Evolutionary conservation across 2,113 vertebrate species (phyloP).

Genomic region (Pterocles orientalis): DNA sequence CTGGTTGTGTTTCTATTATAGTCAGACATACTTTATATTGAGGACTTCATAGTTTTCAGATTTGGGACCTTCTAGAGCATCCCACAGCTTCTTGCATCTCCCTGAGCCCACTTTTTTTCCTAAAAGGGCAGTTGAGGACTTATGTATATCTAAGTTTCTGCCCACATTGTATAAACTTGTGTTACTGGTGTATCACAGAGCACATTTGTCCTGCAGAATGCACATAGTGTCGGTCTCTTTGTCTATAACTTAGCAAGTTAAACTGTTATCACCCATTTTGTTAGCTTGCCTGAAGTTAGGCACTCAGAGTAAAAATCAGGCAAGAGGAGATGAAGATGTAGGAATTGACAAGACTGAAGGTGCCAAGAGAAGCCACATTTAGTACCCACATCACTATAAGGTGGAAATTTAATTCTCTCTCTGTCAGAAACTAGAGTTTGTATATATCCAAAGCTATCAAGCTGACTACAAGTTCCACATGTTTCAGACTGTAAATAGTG

Average conservation of each 20-base stretch:
- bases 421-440: not conserved
- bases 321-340: not conserved
- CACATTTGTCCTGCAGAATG: not conserved
- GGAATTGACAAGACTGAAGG: not conserved
- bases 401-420: not conserved
- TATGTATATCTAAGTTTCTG: not conserved
- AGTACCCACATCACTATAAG: not conserved
- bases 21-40: not conserved
- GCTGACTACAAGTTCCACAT: not conserved
- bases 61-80: accelerated
- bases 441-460: not conserved
- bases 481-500: slow-evolving; percentile 26
- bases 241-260: not conserved
- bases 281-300: not conserved
- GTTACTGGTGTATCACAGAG: not conserved
- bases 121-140: not conserved
- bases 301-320: not conserved
- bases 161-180: accelerated
- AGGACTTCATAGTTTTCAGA: not conserved
- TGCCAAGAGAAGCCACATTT: not conserved
- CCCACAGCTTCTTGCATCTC: not conserved
- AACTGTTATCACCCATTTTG: not conserved
- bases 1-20: not conserved
- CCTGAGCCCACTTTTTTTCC: not conserved
- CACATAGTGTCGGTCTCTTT: not conserved